These are phyloP conservation scores for Rallus limicola DNA, from an alignment of 2,113 vertebrate species.

Conservation along the genomic window DNA sequence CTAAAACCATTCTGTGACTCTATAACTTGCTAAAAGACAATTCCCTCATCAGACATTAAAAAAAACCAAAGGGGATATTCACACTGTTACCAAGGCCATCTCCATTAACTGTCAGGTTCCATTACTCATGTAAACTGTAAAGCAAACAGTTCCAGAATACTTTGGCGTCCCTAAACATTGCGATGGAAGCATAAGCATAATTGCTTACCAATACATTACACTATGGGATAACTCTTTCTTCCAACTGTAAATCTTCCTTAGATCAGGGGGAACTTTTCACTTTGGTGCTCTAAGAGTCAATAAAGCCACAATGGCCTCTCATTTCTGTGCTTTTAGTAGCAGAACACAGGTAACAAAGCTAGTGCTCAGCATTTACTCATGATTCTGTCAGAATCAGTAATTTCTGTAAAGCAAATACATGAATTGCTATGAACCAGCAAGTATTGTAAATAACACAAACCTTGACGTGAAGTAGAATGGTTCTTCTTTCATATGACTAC, in stretches of 20 bases:
- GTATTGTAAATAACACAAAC: background rate
- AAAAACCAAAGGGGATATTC: background rate
- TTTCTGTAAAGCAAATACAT: background rate
- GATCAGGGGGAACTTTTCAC: background rate
- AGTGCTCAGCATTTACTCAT: background rate
- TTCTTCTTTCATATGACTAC: background rate
- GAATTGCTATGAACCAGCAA: background rate
- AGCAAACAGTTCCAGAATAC: background rate
- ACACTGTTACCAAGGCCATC: background rate
- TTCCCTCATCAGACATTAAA: background rate
- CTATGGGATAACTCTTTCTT: background rate
- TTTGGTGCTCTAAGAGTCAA: background rate
- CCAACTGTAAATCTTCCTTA: background rate
- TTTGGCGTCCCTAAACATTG: background rate
- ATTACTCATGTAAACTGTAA: background rate
- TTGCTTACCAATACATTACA: background rate
- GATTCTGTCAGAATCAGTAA: background rate
- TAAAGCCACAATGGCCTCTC: background rate
- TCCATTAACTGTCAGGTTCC: background rate
- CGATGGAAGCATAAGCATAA: background rate
- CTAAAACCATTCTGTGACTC: no score
- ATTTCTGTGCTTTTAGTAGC: background rate
- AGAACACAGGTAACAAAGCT: background rate
- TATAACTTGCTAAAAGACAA: background rate
- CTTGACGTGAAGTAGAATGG: background rate